These are phyloP conservation scores for Egretta garzetta DNA, from an alignment of 2,113 vertebrate genomes.

Conservation along the genomic window DNA sequence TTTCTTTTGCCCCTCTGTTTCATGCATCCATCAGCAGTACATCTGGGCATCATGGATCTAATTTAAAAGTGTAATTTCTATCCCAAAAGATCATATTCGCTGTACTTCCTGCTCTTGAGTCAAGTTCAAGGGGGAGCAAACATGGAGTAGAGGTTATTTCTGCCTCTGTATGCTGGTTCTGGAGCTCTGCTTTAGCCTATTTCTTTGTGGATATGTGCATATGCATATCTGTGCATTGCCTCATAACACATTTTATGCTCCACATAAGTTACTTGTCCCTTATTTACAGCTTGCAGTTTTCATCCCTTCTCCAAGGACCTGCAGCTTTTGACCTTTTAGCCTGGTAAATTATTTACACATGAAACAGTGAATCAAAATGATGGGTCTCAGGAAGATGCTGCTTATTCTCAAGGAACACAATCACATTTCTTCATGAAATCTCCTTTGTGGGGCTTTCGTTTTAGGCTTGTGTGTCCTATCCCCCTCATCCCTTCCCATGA, in stretches of 20 bases:
- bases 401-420: conserved; percentile 27
- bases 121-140: conserved; percentile 5
- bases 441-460: conserved; percentile 5
- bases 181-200: background rate
- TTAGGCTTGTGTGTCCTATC: background rate
- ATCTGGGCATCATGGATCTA: background rate
- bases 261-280: background rate
- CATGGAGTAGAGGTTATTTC: background rate
- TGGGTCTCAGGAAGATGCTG: conserved; percentile 54
- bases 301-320: conserved; percentile 41
- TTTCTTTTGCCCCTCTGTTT: conserved; percentile 31
- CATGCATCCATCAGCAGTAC: background rate
- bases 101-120: background rate
- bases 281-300: conserved; percentile 61
- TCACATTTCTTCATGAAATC: background rate
- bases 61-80: conserved; percentile 44
- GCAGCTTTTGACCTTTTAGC: conserved; percentile 66
- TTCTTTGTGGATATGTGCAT: background rate
- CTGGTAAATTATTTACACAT: conserved; percentile 70
- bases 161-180: background rate
- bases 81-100: background rate
- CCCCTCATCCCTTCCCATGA: background rate
- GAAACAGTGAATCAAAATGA: conserved; percentile 57
- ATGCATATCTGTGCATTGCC: background rate
- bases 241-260: background rate